phyloP scores from a whole-genome alignment of 2,797 vertebrate species.

The Antennarius maculatus region DNA sequence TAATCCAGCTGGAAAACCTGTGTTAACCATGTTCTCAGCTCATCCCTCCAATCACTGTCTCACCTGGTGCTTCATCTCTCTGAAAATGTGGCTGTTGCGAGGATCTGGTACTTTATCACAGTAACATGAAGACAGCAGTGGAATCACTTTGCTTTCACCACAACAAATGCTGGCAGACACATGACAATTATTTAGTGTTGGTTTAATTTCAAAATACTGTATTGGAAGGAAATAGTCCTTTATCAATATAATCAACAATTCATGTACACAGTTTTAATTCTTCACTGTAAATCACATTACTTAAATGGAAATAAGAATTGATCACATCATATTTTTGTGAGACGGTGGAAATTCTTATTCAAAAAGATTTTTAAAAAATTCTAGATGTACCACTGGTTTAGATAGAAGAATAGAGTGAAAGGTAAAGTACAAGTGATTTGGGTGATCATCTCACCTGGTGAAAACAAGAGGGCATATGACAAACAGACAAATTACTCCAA shows the following conservation, averaged over 20 bases:
- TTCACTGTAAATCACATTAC: too few species aligned
- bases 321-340: neutral
- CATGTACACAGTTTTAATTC: neutral
- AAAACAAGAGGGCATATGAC: fast-evolving
- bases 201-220: too few species aligned
- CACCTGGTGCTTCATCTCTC: constrained; percentile 70
- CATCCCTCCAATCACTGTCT: constrained; percentile 13
- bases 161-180: constrained; percentile 20
- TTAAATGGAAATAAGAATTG: neutral
- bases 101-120: constrained; percentile 78
- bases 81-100: constrained; percentile 76
- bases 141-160: constrained; percentile 15
- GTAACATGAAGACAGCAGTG: constrained; percentile 11
- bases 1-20: constrained; percentile 5
- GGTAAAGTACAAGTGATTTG: neutral
- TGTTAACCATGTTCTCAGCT: neutral
- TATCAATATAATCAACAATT: too few species aligned
- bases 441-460: constrained; percentile 48
- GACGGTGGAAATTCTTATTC: constrained; percentile 3
- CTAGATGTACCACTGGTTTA: neutral
- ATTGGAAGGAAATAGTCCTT: too few species aligned
- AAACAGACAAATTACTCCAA: fast-evolving
- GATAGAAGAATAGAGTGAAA: neutral
- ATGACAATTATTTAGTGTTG: neutral
- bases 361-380: neutral